phyloP scores from a whole-genome alignment of 2,888 invertebrate genomes.

The Pandemis heparana region DNA sequence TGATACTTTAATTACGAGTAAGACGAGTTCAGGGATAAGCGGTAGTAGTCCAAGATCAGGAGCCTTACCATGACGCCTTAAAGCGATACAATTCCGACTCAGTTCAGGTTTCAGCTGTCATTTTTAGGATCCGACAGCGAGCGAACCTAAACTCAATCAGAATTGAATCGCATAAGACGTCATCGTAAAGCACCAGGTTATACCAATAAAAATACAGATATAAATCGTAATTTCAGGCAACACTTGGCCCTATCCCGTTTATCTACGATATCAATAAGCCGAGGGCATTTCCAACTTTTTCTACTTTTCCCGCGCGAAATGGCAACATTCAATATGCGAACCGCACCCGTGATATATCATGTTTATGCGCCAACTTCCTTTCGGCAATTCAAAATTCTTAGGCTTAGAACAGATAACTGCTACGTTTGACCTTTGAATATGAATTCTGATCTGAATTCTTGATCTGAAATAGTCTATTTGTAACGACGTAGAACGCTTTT shows the following conservation, averaged over 20 bases:
- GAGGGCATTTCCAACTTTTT: conserved; percentile 32
- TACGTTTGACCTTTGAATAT: neutral
- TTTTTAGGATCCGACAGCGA: too few species aligned
- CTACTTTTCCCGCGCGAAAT: conserved; percentile 34
- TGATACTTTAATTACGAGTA: too few species aligned
- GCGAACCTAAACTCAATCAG: too few species aligned
- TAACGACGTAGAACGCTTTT: too few species aligned
- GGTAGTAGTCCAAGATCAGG: too few species aligned
- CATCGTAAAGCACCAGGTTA: neutral
- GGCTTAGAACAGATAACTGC: conserved; percentile 19
- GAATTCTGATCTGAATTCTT: too few species aligned
- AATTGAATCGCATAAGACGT: too few species aligned
- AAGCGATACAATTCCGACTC: too few species aligned
- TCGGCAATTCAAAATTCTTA: conserved; percentile 34
- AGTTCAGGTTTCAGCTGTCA: too few species aligned
- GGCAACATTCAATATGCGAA: conserved; percentile 39
- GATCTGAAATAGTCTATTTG: too few species aligned
- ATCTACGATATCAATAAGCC: conserved; percentile 34
- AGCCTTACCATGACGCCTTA: too few species aligned
- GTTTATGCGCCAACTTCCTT: conserved; percentile 39
- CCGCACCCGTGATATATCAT: conserved; percentile 33
- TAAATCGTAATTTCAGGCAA: neutral
- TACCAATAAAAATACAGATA: neutral
- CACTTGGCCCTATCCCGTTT: neutral
- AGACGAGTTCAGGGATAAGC: too few species aligned